Base-by-base conservation (phyloP, 2,797 vertebrate species). In the Lerista edwardsae region DNA sequence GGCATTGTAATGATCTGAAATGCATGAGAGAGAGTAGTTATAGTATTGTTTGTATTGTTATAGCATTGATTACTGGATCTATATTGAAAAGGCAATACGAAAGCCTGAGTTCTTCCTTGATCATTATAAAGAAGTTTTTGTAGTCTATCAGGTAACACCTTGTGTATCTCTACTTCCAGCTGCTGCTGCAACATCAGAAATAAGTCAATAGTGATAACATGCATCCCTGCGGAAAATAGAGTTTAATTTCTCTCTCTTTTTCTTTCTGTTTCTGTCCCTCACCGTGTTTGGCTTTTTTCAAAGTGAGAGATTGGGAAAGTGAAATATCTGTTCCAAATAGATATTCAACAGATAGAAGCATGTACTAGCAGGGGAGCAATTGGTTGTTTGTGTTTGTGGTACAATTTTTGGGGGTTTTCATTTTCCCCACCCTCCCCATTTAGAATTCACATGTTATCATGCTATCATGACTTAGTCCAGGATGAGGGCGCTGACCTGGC, bases 21-120 rank as follows among this genome's bases (percentile, higher is more conserved):
- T 72, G 77, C 87, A 87, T 57, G 61, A 91, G 62, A 83, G 91
- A 81, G 47, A 94, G 86, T 69, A 80, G 59, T 34, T 34, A 84
- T 25, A 23, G 85, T 83, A 86, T 84, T 84, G 74, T 77, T 91
- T 57, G 51, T 55, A n/a, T n/a, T n/a, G n/a, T n/a, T n/a, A n/a
- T n/a, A 17, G 51, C 84, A 88, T 87, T 90, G 82, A 93, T 90
- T 93, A 88, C 75, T 82, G 94, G 91, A 94, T 91, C 86, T 77
- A 61, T 89, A 90, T 86, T 92, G 91, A 91, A 95, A 94, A 94
- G 74, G 75, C 93, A 94, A 88, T 86, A 88, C 80, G 85, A 90
- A 94, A 94, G 91, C 90, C 91, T 91, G 89, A 94, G 86, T 91
- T 88, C 79, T 91, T 90, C 87, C 90, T 57, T 93, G 91, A 90